Percentiles rank a stretch among this genome's conserved stretches.
Evolutionary conservation across 92 coral and sea anemone species (phyloP).

Genomic region (Galaxea fascicularis): DNA sequence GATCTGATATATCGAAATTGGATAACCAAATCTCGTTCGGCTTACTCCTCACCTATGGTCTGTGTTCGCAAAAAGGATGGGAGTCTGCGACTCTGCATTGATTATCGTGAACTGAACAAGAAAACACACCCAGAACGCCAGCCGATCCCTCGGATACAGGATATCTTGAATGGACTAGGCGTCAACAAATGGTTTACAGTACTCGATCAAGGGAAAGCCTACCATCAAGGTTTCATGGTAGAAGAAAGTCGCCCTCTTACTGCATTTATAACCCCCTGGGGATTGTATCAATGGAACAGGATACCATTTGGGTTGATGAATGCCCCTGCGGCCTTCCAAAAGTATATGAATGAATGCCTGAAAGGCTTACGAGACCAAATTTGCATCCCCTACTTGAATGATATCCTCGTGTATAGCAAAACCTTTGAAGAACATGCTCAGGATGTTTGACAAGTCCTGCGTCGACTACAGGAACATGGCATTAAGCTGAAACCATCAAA

Average conservation of each 20-base stretch:
- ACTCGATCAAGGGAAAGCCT: too few species aligned
- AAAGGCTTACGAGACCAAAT: conserved; percentile 69
- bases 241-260: too few species aligned
- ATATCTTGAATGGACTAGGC: conserved; percentile 37
- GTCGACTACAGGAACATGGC: conserved; percentile 65
- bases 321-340: conserved; percentile 75
- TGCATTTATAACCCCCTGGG: too few species aligned
- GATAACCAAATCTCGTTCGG: too few species aligned
- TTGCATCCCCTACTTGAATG: conserved; percentile 35
- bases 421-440: conserved; percentile 65
- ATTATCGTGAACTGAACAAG: conserved; percentile 40
- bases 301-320: conserved; percentile 72
- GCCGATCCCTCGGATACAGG: conserved; percentile 52
- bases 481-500: too few species aligned
- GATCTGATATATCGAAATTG: too few species aligned
- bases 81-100: conserved; percentile 60
- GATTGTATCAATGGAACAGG: conserved; percentile 57
- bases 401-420: conserved; percentile 61
- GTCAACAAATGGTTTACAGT: conserved; percentile 33
- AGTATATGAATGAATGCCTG: conserved; percentile 69
- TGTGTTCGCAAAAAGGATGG: too few species aligned
- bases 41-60: too few species aligned
- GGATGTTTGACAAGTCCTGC: too few species aligned
- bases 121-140: conserved; percentile 59
- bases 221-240: too few species aligned